A percentile compares a stretch with the other conserved stretches of the same genome.
Evolutionary conservation across 2,113 vertebrate species (phyloP).

Genomic region (Corythoichthys haematopterus): DNA sequence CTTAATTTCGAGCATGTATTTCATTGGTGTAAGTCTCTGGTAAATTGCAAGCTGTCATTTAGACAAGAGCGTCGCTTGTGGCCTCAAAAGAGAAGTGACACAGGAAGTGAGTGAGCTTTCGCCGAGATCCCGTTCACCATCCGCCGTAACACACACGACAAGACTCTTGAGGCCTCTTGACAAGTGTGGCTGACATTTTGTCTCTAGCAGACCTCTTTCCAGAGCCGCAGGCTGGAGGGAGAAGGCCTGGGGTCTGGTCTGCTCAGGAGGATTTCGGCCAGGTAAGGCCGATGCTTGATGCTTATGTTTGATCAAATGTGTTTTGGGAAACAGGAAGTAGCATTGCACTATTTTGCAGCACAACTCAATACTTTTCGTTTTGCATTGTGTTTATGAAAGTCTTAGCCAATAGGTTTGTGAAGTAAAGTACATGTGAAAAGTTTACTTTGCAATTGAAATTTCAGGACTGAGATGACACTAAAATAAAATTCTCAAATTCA

Average conservation of each 20-base stretch:
- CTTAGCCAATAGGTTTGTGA: neutral
- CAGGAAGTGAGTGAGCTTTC: slow-evolving; percentile 72
- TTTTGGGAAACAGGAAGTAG: neutral
- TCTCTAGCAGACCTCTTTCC: slow-evolving; percentile 4
- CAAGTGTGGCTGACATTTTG: slow-evolving; percentile 23
- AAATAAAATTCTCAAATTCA: too few relatives aligned
- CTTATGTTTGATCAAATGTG: neutral
- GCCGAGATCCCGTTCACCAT: slow-evolving; percentile 8
- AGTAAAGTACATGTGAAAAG: neutral
- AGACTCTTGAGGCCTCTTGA: neutral
- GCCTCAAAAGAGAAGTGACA: slow-evolving; percentile 65
- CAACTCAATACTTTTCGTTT: neutral
- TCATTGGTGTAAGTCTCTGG: neutral
- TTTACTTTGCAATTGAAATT: neutral
- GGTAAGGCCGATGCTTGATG: slow-evolving; percentile 32
- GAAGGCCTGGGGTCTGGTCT: slow-evolving; percentile 41
- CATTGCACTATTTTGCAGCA: neutral
- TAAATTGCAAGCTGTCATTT: neutral
- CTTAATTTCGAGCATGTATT: neutral
- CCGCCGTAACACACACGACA: neutral
- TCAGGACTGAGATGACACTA: neutral
- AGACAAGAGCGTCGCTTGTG: neutral
- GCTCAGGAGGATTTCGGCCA: slow-evolving; percentile 59
- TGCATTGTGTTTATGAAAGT: neutral
- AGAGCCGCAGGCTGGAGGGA: slow-evolving; percentile 50